Percentiles rank a stretch among this genome's conserved stretches.
Conservation (phyloP, 2,113 vertebrate genomes). For the Psittacula cyanocephala region DNA sequence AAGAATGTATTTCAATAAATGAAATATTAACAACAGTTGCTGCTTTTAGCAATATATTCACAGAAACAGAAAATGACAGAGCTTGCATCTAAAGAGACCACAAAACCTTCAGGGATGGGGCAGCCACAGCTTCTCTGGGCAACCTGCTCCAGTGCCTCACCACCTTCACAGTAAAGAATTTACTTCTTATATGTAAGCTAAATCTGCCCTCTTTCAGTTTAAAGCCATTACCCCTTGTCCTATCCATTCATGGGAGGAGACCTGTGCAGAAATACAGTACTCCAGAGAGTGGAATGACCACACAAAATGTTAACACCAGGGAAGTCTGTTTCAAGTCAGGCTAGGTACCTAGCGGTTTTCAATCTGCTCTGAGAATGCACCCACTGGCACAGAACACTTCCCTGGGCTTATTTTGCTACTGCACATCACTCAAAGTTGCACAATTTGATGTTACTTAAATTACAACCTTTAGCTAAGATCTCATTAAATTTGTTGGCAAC, state of each 20-base stretch:
- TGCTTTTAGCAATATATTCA: neutral
- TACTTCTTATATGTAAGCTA: neutral
- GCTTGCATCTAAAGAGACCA: neutral
- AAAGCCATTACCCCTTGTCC: neutral
- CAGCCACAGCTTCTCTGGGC: neutral
- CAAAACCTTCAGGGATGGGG: neutral
- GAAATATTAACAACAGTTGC: neutral
- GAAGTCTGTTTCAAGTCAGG: neutral
- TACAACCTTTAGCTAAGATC: neutral
- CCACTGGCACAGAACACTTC: neutral
- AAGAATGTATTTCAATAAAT: neutral
- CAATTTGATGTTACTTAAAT: neutral
- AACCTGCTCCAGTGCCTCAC: neutral
- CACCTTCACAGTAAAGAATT: neutral
- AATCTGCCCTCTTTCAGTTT: neutral
- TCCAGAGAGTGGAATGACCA: neutral
- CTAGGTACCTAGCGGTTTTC: neutral
- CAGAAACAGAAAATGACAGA: neutral
- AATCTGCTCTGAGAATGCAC: neutral
- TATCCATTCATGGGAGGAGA: neutral
- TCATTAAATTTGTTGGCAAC: neutral
- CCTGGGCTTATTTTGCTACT: neutral
- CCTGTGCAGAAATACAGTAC: neutral
- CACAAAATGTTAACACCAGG: neutral
- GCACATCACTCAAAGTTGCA: neutral